These are phyloP conservation scores for Litoditis marina DNA, from an alignment of 2,888 invertebrate species.

Conservation along the genomic window DNA sequence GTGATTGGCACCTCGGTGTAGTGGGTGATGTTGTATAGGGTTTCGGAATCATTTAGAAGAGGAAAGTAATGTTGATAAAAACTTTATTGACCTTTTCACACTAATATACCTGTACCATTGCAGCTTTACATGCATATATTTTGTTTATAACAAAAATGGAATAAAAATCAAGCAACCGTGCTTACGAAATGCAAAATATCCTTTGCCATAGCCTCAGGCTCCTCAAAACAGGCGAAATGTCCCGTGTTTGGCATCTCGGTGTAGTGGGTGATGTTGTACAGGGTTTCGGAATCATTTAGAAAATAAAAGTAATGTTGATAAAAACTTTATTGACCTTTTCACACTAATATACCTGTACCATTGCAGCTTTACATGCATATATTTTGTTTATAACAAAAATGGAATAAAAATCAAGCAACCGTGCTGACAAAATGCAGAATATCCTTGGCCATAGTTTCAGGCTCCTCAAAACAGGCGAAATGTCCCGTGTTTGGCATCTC, in stretches of 20 bases:
- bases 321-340: too few relatives aligned
- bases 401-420: too few relatives aligned
- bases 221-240: constrained; percentile 81
- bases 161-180: too few relatives aligned
- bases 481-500: constrained; percentile 72
- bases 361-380: neutral
- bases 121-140: too few relatives aligned
- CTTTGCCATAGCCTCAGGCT: constrained; percentile 72
- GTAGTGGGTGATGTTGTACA: constrained; percentile 73
- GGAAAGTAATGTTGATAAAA: too few relatives aligned
- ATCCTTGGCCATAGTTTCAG: constrained; percentile 73
- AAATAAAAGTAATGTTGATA: too few relatives aligned
- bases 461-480: constrained; percentile 80
- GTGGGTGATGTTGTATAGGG: constrained; percentile 73
- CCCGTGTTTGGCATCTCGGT: constrained; percentile 70
- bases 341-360: neutral
- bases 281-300: too few relatives aligned
- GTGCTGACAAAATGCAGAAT: constrained; percentile 67
- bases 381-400: neutral
- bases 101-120: too few relatives aligned
- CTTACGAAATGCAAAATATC: constrained; percentile 71
- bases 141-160: too few relatives aligned
- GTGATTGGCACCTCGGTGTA: constrained; percentile 68
- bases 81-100: too few relatives aligned
- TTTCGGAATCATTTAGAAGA: too few relatives aligned